Percentiles rank a stretch among this genome's conserved stretches.
These are phyloP conservation scores for Aurelia sp. DNA, from an alignment of 30 jellyfish, hydroid and myxozoan species.

Conservation along the genomic window DNA sequence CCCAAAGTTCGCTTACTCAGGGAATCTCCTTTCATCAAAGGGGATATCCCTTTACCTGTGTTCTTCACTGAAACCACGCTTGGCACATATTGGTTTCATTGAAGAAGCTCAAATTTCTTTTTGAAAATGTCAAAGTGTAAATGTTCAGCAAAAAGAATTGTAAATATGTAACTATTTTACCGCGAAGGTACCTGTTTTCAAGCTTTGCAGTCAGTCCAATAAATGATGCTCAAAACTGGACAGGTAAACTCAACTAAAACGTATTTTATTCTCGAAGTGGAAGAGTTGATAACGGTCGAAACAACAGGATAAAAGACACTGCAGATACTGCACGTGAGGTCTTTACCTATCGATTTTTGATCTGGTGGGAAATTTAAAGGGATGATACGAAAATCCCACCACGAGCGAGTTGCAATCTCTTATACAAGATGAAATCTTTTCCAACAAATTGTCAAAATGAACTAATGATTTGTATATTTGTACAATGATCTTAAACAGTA, in stretches of 20 bases:
- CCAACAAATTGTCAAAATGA: no score
- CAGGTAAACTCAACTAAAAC: not conserved
- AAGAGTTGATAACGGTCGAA: not conserved
- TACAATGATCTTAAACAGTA: no score
- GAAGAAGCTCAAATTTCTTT: constrained; percentile 31
- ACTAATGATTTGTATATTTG: no score
- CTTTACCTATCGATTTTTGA: no score
- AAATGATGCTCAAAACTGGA: constrained; percentile 1
- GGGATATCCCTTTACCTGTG: constrained; percentile 15
- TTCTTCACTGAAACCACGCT: not conserved
- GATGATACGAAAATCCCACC: no score
- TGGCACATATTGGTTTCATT: not conserved
- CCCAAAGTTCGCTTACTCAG: constrained; percentile 13
- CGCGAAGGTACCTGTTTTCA: not conserved
- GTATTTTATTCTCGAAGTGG: not conserved
- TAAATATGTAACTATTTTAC: not conserved
- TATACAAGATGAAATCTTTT: not conserved
- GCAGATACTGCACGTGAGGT: no score
- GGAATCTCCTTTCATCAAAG: constrained; percentile 42
- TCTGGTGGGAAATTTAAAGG: no score
- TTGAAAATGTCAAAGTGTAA: constrained; percentile 8
- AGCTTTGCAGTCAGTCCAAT: not conserved
- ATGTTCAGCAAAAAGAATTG: not conserved
- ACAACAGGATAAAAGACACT: no score
- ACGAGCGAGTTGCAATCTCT: no score